Evolutionary conservation across 2,888 invertebrate species (phyloP).

Genomic region (Parnassius mnemosyne): DNA sequence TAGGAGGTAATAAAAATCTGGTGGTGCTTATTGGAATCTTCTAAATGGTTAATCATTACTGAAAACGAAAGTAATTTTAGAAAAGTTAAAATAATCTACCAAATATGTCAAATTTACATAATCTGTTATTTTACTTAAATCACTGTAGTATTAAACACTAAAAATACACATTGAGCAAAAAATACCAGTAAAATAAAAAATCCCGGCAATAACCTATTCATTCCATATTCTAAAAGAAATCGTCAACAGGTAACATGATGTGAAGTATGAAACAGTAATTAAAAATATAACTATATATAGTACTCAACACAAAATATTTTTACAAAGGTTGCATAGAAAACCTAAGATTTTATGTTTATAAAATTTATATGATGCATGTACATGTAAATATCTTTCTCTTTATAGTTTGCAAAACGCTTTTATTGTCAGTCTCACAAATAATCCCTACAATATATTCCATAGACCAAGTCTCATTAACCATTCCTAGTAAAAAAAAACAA

Average conservation of each 20-base stretch:
- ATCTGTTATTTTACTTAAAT: too few relatives aligned
- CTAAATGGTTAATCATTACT: not conserved
- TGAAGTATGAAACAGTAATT: too few relatives aligned
- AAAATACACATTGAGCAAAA: not conserved
- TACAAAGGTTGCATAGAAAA: too few relatives aligned
- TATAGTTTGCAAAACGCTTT: not conserved
- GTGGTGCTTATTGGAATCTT: not conserved
- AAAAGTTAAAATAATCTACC: not conserved
- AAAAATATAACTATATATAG: too few relatives aligned
- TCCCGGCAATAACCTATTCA: not conserved
- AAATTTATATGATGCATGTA: too few relatives aligned
- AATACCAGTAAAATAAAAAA: not conserved
- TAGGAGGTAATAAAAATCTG: not conserved
- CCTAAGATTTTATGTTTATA: too few relatives aligned
- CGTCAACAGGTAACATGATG: not conserved
- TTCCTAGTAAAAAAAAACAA: slow-evolving; percentile 10
- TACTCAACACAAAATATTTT: too few relatives aligned
- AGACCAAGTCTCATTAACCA: slow-evolving; percentile 9
- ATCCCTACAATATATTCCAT: not conserved
- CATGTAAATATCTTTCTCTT: not conserved
- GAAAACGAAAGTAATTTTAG: not conserved
- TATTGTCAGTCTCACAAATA: slow-evolving; percentile 3
- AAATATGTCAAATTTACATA: too few relatives aligned
- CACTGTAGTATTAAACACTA: too few relatives aligned
- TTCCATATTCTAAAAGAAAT: not conserved